Evolutionary conservation across 2,888 invertebrate genomes (phyloP), one percentile per base, ranked within the genome.

Genomic region (Pristionchus mayeri): DNA sequence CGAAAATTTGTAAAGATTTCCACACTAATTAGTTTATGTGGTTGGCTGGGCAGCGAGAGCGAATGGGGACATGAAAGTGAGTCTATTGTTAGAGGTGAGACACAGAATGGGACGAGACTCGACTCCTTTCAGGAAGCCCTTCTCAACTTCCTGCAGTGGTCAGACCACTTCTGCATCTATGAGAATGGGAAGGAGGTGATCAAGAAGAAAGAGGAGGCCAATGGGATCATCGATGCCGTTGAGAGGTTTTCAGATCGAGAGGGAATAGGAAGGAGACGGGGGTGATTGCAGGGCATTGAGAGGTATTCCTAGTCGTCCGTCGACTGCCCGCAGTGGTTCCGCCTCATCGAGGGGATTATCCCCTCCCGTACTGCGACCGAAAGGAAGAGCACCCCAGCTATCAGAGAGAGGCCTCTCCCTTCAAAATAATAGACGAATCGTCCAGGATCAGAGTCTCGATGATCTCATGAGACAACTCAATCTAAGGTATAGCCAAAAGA

Each of bases 381-480:
- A 82, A 48, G 81, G 81, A 63, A 82, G 48, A 52, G 44, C 81
- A 18, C 81, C 63, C 11, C 63, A 44, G 21, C 81, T 82, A 11
- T 27, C 60, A 27, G 81, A 82, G 34, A 40, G 81, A 44, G 57
- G 81, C 16, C 27, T 63, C 24, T 82, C 81, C 11, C 81, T 82
- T 1, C 81, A 82, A 82, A 44, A 60, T 18, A 48, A 48, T 30
- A 40, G 63, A 54, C 30, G 48, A 82, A 21, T 48, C 21, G 52
- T 52, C 1, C 87, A 87, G n/a, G 89, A 90, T 54, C 88, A 89
- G 40, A 88, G 87, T 75, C 86, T 90, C 78, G 89, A 89, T 85
- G 88, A 90, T 80, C 87, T 91, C 21, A 84, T 91, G 40, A 87
- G 87, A 50, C 89, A 90, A 67, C 75, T 91, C 60, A 89, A 89